These are phyloP conservation scores for Semaprochilodus insignis DNA, from an alignment of 2,797 vertebrate genomes.

Conservation along the genomic window DNA sequence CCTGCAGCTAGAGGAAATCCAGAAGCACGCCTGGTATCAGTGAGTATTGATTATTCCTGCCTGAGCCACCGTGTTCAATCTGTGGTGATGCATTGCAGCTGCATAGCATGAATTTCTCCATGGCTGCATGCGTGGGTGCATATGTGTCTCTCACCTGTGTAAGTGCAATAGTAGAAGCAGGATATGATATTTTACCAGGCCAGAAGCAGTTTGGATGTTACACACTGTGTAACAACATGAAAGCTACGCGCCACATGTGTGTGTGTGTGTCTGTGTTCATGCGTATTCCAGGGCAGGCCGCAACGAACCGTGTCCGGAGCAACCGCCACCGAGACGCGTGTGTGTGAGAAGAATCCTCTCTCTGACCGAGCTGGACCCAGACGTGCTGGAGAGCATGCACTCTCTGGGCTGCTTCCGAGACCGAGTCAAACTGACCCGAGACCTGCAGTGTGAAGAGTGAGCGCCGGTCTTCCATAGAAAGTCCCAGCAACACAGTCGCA, in stretches of 20 bases:
- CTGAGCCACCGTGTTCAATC: constrained; percentile 23
- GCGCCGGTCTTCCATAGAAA: not conserved
- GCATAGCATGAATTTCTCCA: constrained; percentile 14
- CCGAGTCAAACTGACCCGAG: constrained; percentile 87
- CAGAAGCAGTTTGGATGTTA: not conserved
- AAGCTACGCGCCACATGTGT: not conserved
- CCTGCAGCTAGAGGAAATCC: constrained; percentile 89
- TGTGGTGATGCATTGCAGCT: constrained; percentile 26
- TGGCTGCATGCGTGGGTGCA: not conserved
- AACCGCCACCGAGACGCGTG: constrained; percentile 87
- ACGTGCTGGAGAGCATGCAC: constrained; percentile 94
- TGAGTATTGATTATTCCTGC: constrained; percentile 78
- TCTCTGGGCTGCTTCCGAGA: constrained; percentile 93
- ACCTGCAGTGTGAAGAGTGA: constrained; percentile 89
- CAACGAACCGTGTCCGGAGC: constrained; percentile 56
- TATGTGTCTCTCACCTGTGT: not conserved
- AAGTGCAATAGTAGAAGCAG: no score
- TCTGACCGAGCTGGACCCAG: constrained; percentile 91
- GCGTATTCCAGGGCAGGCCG: constrained; percentile 54
- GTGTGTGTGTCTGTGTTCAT: constrained; percentile 16
- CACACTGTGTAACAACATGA: not conserved
- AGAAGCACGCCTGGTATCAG: constrained; percentile 95
- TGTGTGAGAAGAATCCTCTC: constrained; percentile 86
- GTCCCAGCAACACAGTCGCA: not conserved
- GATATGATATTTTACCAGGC: no score